These are phyloP conservation scores for Polypterus senegalus DNA, from an alignment of 2,113 vertebrate species.

Conservation along the genomic window DNA sequence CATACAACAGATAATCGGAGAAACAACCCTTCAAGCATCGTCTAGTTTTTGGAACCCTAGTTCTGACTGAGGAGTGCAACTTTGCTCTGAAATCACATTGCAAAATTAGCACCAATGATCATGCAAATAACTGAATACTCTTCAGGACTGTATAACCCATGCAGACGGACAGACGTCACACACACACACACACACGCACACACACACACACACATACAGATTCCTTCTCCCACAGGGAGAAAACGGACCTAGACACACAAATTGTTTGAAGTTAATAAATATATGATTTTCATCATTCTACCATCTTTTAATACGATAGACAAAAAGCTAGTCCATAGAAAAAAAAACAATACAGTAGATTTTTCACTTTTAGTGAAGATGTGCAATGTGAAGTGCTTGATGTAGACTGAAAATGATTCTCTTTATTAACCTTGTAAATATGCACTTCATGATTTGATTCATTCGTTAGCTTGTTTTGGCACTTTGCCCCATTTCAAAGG, in stretches of 20 bases:
- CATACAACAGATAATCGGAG: background rate
- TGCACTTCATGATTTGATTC: too few species aligned
- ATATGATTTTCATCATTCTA: conserved; percentile 39
- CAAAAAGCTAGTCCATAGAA: conserved; percentile 24
- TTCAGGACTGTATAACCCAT: conserved; percentile 56
- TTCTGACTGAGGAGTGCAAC: background rate
- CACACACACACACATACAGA: conserved; percentile 21
- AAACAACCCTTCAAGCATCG: background rate
- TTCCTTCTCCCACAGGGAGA: conserved; percentile 60
- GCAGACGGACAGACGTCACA: conserved; percentile 45
- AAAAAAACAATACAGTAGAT: conserved; percentile 30
- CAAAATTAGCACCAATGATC: conserved; percentile 43
- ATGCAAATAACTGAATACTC: conserved; percentile 61
- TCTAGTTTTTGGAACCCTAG: background rate
- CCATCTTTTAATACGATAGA: conserved; percentile 11
- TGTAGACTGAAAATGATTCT: too few species aligned
- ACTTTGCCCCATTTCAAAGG: too few species aligned
- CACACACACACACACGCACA: conserved; percentile 15
- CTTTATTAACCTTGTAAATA: too few species aligned
- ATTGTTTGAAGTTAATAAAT: conserved; percentile 29
- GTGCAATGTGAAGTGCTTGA: too few species aligned
- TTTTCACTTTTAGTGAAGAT: too few species aligned
- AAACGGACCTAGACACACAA: conserved; percentile 41
- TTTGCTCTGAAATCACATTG: conserved; percentile 23
- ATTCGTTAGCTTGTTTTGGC: too few species aligned